A percentile compares a stretch with the other conserved stretches of the same genome.
Conservation (phyloP, 2,113 vertebrate species). For the Noctilio leporinus region DNA sequence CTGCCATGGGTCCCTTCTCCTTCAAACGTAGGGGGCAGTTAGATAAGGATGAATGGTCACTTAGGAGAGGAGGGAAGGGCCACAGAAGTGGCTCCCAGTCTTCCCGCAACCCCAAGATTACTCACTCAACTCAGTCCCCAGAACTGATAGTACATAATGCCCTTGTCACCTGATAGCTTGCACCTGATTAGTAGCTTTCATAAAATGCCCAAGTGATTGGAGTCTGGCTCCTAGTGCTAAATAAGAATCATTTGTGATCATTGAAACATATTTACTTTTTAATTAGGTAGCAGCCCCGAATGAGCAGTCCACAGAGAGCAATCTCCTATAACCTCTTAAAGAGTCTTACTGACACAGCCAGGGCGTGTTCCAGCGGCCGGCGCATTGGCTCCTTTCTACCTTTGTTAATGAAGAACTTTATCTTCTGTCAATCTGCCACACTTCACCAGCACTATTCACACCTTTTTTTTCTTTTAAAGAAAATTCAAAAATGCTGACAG, state of each 20-base stretch:
- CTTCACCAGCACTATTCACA: constrained; percentile 50
- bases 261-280: constrained; percentile 43
- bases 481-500: constrained; percentile 55
- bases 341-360: background rate
- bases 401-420: background rate
- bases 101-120: background rate
- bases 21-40: background rate
- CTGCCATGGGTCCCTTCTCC: background rate
- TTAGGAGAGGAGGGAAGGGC: background rate
- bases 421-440: background rate
- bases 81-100: background rate
- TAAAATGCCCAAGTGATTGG: background rate
- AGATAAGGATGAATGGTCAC: background rate
- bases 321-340: constrained; percentile 58
- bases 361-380: fast-evolving
- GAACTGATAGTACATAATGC: background rate
- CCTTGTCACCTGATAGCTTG: background rate
- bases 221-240: background rate
- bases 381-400: background rate
- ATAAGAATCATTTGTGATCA: constrained; percentile 31
- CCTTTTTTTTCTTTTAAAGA: constrained; percentile 21
- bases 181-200: constrained; percentile 15
- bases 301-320: constrained; percentile 32
- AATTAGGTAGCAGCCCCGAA: constrained; percentile 57
- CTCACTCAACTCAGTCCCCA: background rate